Base-by-base conservation (phyloP, 2,888 invertebrate species). In the Aporophyla lueneburgensis region DNA sequence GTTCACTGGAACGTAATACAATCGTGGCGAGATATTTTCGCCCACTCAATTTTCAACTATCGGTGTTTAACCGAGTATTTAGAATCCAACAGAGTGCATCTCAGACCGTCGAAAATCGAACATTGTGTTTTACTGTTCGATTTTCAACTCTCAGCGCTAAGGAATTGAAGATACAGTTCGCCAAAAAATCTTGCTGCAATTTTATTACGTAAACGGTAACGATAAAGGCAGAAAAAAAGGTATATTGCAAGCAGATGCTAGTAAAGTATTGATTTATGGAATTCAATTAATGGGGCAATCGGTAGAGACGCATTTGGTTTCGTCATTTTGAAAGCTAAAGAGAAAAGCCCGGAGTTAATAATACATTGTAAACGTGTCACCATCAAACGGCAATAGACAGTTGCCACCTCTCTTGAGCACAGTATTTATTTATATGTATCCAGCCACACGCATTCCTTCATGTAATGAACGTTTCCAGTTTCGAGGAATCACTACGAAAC, bases 361-460 rank as follows among this genome's bases (percentile, higher is more conserved):
- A 80, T 63, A 80, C 12, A 61, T 71, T 76, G 71, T 53, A 69
- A 51, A 56, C 40, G n/a, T 58, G 58, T 56, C 72, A 16, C n/a
- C 58, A 43, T 14, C 54, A n/a, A 72, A 73, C n/a, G 43, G 21
- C 77, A 63, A 81, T 61, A 49, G 49, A 66, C 43, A 62, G 61
- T 59, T 58, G 49, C 49, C 65, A 66, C 59, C 56, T 82, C 53
- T 69, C 14, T 59, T 27, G 21, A 58, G 51, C 24, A 46, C 51
- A 51, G 51, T 21, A 33, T 65, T 54, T 63, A 65, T 63, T 65
- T 59, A 79, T 46, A 46, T n/a, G n/a, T 53, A 59, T 62, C 27
- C 9, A 59, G 58, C 46, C 58, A 69, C 46, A 58, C 7, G 43
- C 67, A 53, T 75, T 78, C 21, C 62, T 66, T 77, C 56, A 6